Evolutionary conservation across 35 echinoderm and acorn worm species (phyloP), one percentile per base, ranked within the genome.

Genomic region (Stichopus chloronotus): DNA sequence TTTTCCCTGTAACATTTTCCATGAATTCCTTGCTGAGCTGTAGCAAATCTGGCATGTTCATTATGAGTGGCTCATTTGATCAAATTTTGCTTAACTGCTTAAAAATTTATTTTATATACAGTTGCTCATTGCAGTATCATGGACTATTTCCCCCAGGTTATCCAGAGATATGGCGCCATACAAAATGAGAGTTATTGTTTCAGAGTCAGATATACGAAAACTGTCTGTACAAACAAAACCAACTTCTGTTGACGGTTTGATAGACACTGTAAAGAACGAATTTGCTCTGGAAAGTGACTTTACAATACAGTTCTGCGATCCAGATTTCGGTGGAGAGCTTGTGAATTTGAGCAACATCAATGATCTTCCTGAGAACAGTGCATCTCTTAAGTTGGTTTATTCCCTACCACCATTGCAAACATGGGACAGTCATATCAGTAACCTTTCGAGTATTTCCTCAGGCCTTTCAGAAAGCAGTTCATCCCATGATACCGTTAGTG

Each of bases 401-500:
- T 11, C 52, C 56, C 52, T 52, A 10, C 17, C 82, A 30, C 82
- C 52, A 3, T 54, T 20, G 8, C 9, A 56, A 53, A 13, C 25
- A 9, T 60, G 12, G 68, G 72, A 78, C 52, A 5, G 12, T 5
- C 76, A 17, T 9, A 11, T 3, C 43, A 77, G 22, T 54, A 59
- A 56, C 71, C 7, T 6, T 8, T 24, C 72, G 6, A 24, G 61
- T 52, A 72, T 53, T 12, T 80, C 78, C 9, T 65, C 61, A 13
- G 61, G 17, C 8, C 10, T 8, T 65, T 65, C 61, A 13, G 61
- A 65, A 13, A 65, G 61, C 61, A 65, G 5, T 57, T 76, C 24
- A 13, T 91, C 88, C 24, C 88, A 91, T 78, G 72, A 91, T 56
- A 91, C 88, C 7, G 76, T 91, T 5, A 91, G 88, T 91, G 88